Evolutionary conservation across 1,140 invertebrate species (phyloP).

Genomic region (Bombus soroeensis): DNA sequence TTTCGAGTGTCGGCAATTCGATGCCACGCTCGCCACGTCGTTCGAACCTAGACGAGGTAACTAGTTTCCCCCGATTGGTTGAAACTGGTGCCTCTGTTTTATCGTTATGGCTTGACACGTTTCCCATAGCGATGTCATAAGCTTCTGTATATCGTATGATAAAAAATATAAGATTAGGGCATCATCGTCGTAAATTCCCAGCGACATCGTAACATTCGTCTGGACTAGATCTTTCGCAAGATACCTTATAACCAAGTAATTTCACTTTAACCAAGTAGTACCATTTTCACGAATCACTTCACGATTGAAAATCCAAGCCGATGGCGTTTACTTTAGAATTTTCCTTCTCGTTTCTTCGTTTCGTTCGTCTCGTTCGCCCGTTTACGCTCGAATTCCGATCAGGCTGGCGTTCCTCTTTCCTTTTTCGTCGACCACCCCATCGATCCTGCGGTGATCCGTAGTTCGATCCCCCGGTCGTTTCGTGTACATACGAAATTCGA

Average conservation of each 20-base stretch:
- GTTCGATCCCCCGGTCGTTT: slow-evolving; percentile 41
- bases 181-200: too few relatives aligned
- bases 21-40: background rate
- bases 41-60: background rate
- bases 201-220: background rate
- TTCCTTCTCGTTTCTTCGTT: background rate
- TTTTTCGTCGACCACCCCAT: slow-evolving; percentile 41
- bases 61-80: background rate
- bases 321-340: background rate
- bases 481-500: slow-evolving; percentile 54
- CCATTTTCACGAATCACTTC: background rate
- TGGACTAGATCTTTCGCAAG: too few relatives aligned
- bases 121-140: background rate
- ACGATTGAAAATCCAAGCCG: background rate
- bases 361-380: slow-evolving; percentile 5
- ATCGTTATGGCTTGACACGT: too few relatives aligned
- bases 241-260: too few relatives aligned
- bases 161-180: background rate
- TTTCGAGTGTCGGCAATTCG: slow-evolving; percentile 14
- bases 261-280: too few relatives aligned
- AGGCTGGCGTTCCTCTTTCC: slow-evolving; percentile 43
- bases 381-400: slow-evolving; percentile 41
- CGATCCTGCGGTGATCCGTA: slow-evolving; percentile 41
- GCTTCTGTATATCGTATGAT: background rate
- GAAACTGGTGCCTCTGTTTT: background rate